Evolutionary conservation across 2,888 invertebrate species (phyloP), one percentile per base, ranked within the genome.

Genomic region (Tigriopus californicus): DNA sequence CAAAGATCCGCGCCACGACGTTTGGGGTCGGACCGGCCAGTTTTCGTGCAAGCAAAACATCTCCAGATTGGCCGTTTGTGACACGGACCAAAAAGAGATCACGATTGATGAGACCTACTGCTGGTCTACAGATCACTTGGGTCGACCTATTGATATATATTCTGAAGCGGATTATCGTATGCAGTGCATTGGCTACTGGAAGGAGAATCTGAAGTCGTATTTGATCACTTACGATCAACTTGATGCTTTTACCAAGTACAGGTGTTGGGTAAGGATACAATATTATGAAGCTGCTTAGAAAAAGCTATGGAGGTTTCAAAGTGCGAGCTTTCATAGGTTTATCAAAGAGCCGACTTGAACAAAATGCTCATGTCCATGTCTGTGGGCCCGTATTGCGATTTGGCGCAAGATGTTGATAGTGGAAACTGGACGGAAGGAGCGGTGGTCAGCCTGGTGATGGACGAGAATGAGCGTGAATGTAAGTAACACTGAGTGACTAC

Each of bases 131-230:
- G 95, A 97, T 73, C 84, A 94, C 73, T 78, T 87, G 67, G 95
- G 94, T 53, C 78, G 88, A 65, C 95, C 95, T 1, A 84, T 91
- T 61, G 94, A 95, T 74, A 90, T 92, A 68, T 91, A 91, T 46
- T 82, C 81, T 77, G 87, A 89, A 69, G 90, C 94, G 1, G 95
- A 97, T 77, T 91, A 56, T n/a, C 20, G 56, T 20, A 24, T 97
- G 83, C 90, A 90, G 69, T 97, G 97, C 69, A 90, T 97, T 66
- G 95, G 94, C 0, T 95, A 80, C 71, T 97, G 94, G 91, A 91
- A 94, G 71, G 95, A 97, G 70, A 95, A 97, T 75, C 77, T 95
- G 42, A 89, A 87, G 70, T 95, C 95, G 0, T 95, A 95, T 71
- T 73, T 97, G 48, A 85, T 97, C 60, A 97, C 95, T 0, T 92